Conservation (phyloP, 2,888 invertebrate genomes). For the Marronus borbonicus region DNA sequence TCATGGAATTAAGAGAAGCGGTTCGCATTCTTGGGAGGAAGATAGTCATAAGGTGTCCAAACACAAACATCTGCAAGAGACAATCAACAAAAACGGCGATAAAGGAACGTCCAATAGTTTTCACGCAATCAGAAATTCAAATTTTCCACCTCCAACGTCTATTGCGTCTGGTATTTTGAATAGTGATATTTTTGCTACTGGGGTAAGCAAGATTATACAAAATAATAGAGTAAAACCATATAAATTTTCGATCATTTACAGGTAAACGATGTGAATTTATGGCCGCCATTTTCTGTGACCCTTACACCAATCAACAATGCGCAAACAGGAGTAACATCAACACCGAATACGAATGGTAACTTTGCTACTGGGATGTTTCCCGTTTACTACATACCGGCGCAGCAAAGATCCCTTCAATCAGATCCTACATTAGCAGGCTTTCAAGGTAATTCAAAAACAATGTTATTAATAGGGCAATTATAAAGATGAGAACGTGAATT, state of each 20-base stretch:
- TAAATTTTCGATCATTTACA: conserved; percentile 53
- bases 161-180: conserved; percentile 48
- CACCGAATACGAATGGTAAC: conserved; percentile 62
- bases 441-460: conserved; percentile 54
- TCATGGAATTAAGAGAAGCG: conserved; percentile 77
- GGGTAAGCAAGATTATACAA: conserved; percentile 56
- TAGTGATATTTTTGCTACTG: conserved; percentile 58
- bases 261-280: conserved; percentile 72
- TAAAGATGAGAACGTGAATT: too few species aligned
- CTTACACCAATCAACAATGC: conserved; percentile 67
- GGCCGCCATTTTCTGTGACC: conserved; percentile 76
- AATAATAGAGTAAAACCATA: neutral
- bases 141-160: conserved; percentile 32
- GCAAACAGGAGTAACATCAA: conserved; percentile 61
- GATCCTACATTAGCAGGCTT: conserved; percentile 58
- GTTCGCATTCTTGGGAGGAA: conserved; percentile 76
- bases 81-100: conserved; percentile 55
- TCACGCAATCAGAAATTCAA: conserved; percentile 44
- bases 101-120: conserved; percentile 33
- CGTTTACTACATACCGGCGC: conserved; percentile 75
- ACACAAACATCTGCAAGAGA: conserved; percentile 69
- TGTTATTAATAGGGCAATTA: too few species aligned
- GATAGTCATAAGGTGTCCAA: conserved; percentile 75
- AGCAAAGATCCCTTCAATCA: conserved; percentile 56
- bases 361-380: conserved; percentile 71